These are phyloP conservation scores for Tetranychus piercei DNA, from an alignment of 2,888 invertebrate genomes.

Conservation along the genomic window DNA sequence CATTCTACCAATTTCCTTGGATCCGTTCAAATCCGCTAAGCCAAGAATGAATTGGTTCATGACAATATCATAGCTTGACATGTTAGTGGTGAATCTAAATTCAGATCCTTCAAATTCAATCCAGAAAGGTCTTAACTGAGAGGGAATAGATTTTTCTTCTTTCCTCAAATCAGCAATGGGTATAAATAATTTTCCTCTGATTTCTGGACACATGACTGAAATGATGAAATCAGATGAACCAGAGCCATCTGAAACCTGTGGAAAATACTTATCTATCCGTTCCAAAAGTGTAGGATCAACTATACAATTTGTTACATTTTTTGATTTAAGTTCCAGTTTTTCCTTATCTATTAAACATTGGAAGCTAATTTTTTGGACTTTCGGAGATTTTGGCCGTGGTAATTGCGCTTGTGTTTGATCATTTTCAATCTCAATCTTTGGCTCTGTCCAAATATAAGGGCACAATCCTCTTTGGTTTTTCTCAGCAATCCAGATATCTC, in stretches of 20 bases:
- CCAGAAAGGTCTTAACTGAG: not conserved
- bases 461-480: slow-evolving; percentile 2
- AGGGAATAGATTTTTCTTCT: slow-evolving; percentile 3
- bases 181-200: slow-evolving; percentile 56
- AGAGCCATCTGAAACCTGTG: not conserved
- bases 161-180: slow-evolving; percentile 64
- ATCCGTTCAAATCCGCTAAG: not conserved
- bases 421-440: not conserved
- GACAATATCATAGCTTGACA: not conserved
- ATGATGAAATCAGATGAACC: not conserved
- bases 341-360: not conserved
- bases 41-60: not conserved
- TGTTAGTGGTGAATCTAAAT: not conserved
- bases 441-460: not conserved
- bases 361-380: not conserved
- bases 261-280: slow-evolving; percentile 18
- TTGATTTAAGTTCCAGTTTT: not conserved
- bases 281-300: slow-evolving; percentile 22
- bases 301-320: slow-evolving; percentile 9
- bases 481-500: slow-evolving; percentile 19
- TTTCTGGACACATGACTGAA: slow-evolving; percentile 10
- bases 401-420: not conserved
- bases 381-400: not conserved
- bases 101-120: not conserved
- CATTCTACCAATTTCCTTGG: not conserved